These are phyloP conservation scores for Parochlus steinenii DNA, from an alignment of 2,888 invertebrate genomes.

Conservation along the genomic window DNA sequence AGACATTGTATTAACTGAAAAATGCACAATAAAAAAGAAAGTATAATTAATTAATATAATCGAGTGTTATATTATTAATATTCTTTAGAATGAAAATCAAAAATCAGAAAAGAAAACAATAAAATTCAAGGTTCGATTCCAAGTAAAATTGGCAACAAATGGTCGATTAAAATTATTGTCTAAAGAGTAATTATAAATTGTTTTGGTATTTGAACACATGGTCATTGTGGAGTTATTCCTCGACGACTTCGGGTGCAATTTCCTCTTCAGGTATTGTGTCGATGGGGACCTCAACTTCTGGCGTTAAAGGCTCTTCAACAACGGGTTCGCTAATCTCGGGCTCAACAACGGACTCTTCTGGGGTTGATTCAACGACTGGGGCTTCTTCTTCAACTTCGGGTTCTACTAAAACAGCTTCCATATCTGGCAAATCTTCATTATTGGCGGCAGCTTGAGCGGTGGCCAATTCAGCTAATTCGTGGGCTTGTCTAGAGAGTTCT, in stretches of 20 bases:
- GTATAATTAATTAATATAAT: no score
- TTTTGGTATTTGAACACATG: no score
- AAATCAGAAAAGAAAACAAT: no score
- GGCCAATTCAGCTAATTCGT: conserved; percentile 48
- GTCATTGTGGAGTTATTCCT: no score
- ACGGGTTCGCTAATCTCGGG: conserved; percentile 24
- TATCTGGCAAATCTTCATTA: conserved; percentile 32
- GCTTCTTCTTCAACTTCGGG: conserved; percentile 21
- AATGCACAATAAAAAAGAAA: no score
- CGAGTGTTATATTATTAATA: no score
- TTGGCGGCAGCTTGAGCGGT: conserved; percentile 37
- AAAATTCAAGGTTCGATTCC: no score
- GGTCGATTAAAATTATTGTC: no score
- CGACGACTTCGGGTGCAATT: background rate
- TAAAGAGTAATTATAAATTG: no score
- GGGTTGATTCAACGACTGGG: conserved; percentile 16
- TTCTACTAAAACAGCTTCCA: conserved; percentile 20
- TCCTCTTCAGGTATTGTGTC: conserved; percentile 24
- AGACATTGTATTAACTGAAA: no score
- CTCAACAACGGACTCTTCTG: conserved; percentile 14
- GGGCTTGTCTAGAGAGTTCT: conserved; percentile 53
- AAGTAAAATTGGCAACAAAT: no score
- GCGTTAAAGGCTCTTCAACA: conserved; percentile 29
- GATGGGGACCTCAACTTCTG: conserved; percentile 34
- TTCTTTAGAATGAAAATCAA: no score